These are phyloP conservation scores for Clusia tigrina DNA, from an alignment of 2,888 invertebrate species.

Conservation along the genomic window DNA sequence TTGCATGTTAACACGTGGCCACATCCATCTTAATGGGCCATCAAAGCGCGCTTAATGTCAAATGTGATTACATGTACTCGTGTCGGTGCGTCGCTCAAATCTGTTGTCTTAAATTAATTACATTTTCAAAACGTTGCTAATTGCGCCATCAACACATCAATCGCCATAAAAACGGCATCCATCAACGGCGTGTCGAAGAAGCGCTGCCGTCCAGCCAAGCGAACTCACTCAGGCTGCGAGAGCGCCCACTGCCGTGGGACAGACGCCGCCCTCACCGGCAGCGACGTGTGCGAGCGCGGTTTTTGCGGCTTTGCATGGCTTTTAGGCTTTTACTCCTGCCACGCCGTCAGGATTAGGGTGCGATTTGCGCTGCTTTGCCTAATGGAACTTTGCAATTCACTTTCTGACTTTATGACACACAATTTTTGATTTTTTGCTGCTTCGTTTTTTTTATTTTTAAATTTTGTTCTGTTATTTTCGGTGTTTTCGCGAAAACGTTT, in stretches of 20 bases:
- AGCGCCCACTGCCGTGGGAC: neutral
- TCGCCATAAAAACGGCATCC: constrained; percentile 16
- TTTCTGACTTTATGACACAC: constrained; percentile 52
- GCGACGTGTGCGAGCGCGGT: constrained; percentile 35
- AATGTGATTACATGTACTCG: constrained; percentile 16
- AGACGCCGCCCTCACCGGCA: neutral
- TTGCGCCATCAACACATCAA: constrained; percentile 17
- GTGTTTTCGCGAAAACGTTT: neutral
- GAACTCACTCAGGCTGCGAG: too few species aligned
- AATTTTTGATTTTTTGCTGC: constrained; percentile 45
- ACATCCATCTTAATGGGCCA: too few species aligned
- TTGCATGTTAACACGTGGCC: too few species aligned
- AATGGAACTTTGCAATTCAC: constrained; percentile 54
- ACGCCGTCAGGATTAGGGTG: too few species aligned
- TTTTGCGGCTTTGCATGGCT: constrained; percentile 39
- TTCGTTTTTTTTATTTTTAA: neutral
- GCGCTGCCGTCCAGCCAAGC: too few species aligned
- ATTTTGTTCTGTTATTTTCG: neutral
- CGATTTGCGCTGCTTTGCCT: constrained; percentile 43
- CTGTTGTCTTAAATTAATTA: constrained; percentile 18
- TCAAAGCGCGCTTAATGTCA: neutral
- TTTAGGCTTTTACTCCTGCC: constrained; percentile 34
- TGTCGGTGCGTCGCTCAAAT: neutral
- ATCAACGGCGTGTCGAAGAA: constrained; percentile 11
- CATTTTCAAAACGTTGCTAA: constrained; percentile 19